These are phyloP conservation scores for Lophura nycthemera DNA, from an alignment of 2,113 vertebrate genomes.

Conservation along the genomic window DNA sequence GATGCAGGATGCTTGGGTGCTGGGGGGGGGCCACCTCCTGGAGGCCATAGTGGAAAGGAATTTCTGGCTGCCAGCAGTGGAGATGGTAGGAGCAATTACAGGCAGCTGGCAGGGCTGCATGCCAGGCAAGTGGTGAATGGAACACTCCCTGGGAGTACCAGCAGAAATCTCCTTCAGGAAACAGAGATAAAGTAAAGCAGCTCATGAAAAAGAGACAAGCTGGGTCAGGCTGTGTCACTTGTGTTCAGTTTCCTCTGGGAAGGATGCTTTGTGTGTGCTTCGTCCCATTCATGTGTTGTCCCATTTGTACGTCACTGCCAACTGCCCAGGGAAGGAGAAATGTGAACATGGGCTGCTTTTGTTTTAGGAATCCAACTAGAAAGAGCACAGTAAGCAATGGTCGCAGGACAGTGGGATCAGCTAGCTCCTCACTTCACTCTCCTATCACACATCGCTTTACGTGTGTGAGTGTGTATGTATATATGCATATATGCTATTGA, in stretches of 20 bases:
- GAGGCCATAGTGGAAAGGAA: rapidly evolving
- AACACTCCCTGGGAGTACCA: rapidly evolving
- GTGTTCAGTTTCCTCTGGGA: neutral
- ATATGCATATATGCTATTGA: rapidly evolving
- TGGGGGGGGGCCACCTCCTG: neutral
- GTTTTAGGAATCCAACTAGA: neutral
- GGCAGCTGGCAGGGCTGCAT: neutral
- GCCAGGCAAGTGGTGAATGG: neutral
- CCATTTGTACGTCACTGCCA: rapidly evolving
- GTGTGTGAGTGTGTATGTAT: rapidly evolving
- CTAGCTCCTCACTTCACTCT: neutral
- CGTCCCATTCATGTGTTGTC: neutral
- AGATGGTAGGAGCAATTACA: neutral
- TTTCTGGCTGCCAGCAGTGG: neutral
- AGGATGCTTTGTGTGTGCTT: neutral
- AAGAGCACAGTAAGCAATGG: neutral
- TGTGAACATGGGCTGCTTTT: neutral
- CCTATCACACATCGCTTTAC: neutral
- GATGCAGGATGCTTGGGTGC: neutral
- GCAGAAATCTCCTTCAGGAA: neutral
- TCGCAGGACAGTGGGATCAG: neutral
- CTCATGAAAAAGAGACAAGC: neutral
- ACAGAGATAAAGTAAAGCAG: neutral
- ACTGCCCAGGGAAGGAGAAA: neutral
- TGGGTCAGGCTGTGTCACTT: neutral